Base-by-base conservation (phyloP, 2,888 invertebrate species). In the Prenolepis imparis region DNA sequence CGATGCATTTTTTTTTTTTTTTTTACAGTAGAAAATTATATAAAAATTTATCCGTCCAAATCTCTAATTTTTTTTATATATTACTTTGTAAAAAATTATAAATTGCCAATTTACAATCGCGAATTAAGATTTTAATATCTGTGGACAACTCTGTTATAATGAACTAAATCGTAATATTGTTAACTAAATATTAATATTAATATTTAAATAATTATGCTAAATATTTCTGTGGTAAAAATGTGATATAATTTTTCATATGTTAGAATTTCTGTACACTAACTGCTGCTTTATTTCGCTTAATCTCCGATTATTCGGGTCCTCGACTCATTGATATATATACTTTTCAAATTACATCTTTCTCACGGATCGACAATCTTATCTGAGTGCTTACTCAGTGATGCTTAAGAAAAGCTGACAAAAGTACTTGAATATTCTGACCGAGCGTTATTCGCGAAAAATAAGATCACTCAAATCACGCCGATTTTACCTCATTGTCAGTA, bases 331-430 rank as follows among this genome's bases (percentile, higher is more conserved):
- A 57, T 52, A 8, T 24, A 61, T 36, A 11, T 12, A 21, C 32
- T 21, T 21, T 3, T 59, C 12, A 44, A 72, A 70, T 59, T 59
- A 15, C 21, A 44, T 57, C 55, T 41, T 41, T 44, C 6, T 32
- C 21, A 32, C 21, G 57, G 6, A 28, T 6, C 15, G 68, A 12
- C 55, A 59, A 70, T 59, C 70, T 78, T 78, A 36, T 68, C 70
- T 32, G 21, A 41, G 21, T 28, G 67, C 68, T 68, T 78, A 68
- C 41, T 44, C 18, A 41, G 18, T 44, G 11, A 21, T 44, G 15
- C 44, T 78, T 70, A 59, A 70, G 21, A 78, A 78, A 59, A 59
- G 59, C 78, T 78, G 70, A 78, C 70, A 59, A 39, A 77, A 67
- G 39, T 77, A 52, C 5, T 52, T n/a, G 28, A 41, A 28, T 15